Base-by-base conservation (phyloP, 2,797 vertebrate genomes). In the Danionella dracula region DNA sequence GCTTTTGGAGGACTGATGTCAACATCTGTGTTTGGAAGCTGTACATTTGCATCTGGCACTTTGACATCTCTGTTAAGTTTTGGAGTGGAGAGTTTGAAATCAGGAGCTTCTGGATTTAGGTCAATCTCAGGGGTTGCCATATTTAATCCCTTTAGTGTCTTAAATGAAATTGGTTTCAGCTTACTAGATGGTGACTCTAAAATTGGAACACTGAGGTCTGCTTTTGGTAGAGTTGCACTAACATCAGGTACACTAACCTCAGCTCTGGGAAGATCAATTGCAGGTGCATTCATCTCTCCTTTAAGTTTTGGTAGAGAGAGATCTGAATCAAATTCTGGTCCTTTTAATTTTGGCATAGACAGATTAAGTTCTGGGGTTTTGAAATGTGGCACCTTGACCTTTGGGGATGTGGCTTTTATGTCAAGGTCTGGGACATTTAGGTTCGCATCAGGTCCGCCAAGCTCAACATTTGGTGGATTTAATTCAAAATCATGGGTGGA, bases 41-140 rank as follows among this genome's bases (percentile, higher is more conserved):
- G 77, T 4, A 86, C 8, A 21, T 82, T 78, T 57, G 76, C 71
- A 46, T 82, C 54, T 12, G 81, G 82, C 29, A 60, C 16, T 42
- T 78, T 70, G 6, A 88, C 8, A 6, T 76, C 74, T 55, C 74
- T 74, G 4, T 80, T 59, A 55, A 86, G 16, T 5, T 70, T 78
- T 61, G 85, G 83, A 41, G 67, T 21, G 41, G 80, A 71, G 12
- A 85, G 9, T 12, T 77, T 83, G 9, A 84, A 5, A 58, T 79
- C 55, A 50, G 75, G 71, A 57, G 44, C 37, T 41, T 70, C 40
- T 35, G 57, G 38, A 38, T 79, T 74, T 6, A 73, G 6, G n/a
- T 73, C 64, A 32, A 65, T 15, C 2, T 58, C 60, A 51, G 76
- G 70, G 9, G 55, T 48, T 40, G 73, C 72, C 12, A 79, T 34